phyloP scores from a whole-genome alignment of 2,113 vertebrate genomes.

The Equus przewalskii region DNA sequence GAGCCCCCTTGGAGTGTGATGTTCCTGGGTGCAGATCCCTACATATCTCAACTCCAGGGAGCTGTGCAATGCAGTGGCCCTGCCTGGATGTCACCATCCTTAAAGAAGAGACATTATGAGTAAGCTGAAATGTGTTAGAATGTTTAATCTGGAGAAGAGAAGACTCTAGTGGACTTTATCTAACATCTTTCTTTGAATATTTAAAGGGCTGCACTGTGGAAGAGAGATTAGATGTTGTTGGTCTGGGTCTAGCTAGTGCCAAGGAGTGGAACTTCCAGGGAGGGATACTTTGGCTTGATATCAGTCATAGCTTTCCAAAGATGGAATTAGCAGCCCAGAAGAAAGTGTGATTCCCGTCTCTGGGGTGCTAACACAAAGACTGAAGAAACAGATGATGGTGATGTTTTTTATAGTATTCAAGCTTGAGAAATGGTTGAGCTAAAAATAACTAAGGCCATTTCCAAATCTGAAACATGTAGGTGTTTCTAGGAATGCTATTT shows the following conservation, averaged over 20 bases:
- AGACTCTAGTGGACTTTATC: background rate
- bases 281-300: background rate
- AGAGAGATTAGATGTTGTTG: background rate
- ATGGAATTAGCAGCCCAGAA: background rate
- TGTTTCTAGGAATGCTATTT: constrained; percentile 23
- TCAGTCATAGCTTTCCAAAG: background rate
- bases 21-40: background rate
- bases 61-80: too few relatives aligned
- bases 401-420: background rate
- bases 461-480: background rate
- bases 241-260: background rate
- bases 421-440: background rate
- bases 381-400: background rate
- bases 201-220: background rate
- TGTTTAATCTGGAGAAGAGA: background rate
- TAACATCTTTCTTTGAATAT: background rate
- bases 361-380: background rate
- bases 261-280: background rate
- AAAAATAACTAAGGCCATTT: background rate
- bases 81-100: background rate
- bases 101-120: background rate
- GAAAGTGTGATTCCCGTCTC: background rate
- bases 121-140: background rate
- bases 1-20: background rate
- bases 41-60: background rate